A percentile compares a stretch with the other conserved stretches of the same genome.
Evolutionary conservation across 2,797 vertebrate species (phyloP).

Genomic region (Amphiprion clarkii): DNA sequence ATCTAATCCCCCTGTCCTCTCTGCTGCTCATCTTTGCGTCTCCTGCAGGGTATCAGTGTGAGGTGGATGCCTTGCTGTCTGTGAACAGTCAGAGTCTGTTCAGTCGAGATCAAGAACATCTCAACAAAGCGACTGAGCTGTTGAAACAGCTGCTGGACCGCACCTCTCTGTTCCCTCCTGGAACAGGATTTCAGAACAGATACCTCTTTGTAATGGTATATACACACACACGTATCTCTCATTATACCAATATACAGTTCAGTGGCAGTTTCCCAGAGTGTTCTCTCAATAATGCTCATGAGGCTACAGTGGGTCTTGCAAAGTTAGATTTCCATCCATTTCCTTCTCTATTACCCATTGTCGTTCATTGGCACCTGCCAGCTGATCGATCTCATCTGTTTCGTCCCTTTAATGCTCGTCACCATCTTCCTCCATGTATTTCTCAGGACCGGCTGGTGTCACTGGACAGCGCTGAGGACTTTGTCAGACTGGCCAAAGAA

Average conservation of each 20-base stretch:
- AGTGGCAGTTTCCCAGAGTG: neutral
- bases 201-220: slow-evolving; percentile 93
- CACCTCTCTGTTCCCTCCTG: slow-evolving; percentile 89
- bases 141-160: slow-evolving; percentile 89
- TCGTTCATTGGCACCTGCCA: too few species aligned
- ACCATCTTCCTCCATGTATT: neutral
- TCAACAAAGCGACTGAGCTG: slow-evolving; percentile 86
- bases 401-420: neutral
- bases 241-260: neutral
- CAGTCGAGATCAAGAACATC: slow-evolving; percentile 87
- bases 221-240: slow-evolving; percentile 2
- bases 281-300: neutral
- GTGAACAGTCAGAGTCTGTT: slow-evolving; percentile 88
- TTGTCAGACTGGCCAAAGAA: slow-evolving; percentile 86
- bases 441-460: slow-evolving; percentile 90
- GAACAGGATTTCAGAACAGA: slow-evolving; percentile 86
- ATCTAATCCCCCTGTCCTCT: too few species aligned
- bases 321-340: too few species aligned
- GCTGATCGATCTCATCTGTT: neutral
- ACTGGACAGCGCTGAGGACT: slow-evolving; percentile 92
- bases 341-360: too few species aligned
- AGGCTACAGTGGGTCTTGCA: neutral
- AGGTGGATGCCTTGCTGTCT: slow-evolving; percentile 89
- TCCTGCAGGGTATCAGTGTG: slow-evolving; percentile 91
- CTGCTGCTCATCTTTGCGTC: neutral